These are phyloP conservation scores for Rallus crepitans DNA, from an alignment of 2,797 vertebrate species.

Conservation along the genomic window DNA sequence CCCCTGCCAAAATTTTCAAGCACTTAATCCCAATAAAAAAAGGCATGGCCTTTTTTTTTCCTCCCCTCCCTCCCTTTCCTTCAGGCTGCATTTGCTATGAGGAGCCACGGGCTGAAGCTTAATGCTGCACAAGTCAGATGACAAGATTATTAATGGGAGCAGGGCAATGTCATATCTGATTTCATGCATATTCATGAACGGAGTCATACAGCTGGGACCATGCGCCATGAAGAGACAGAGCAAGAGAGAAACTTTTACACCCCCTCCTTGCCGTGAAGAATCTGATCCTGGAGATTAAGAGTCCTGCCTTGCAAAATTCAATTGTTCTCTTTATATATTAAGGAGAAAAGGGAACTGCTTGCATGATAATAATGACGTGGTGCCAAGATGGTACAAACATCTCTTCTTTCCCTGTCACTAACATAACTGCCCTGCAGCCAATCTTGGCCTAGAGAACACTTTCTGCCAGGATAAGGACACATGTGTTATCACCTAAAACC, in stretches of 20 bases:
- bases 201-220: slow-evolving; percentile 90
- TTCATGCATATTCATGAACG: slow-evolving; percentile 95
- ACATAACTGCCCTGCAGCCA: background rate
- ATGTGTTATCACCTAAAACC: background rate
- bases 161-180: slow-evolving; percentile 88
- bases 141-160: slow-evolving; percentile 97
- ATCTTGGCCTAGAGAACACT: background rate
- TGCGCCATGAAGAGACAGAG: slow-evolving; percentile 74
- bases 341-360: slow-evolving; percentile 28
- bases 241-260: slow-evolving; percentile 70
- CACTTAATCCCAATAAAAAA: slow-evolving; percentile 82
- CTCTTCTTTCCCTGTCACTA: background rate
- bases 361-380: slow-evolving; percentile 26
- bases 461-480: background rate
- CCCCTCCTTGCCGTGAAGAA: slow-evolving; percentile 77
- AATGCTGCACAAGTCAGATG: slow-evolving; percentile 89
- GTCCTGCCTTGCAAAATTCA: slow-evolving; percentile 71
- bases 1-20: slow-evolving; percentile 81
- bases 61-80: slow-evolving; percentile 69
- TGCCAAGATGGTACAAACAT: slow-evolving; percentile 4
- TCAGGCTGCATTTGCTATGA: slow-evolving; percentile 77
- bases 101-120: slow-evolving; percentile 83
- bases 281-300: slow-evolving; percentile 75
- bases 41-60: slow-evolving; percentile 51
- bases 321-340: slow-evolving; percentile 65